These are phyloP conservation scores for Leptinotarsa lineolata DNA, from an alignment of 1,140 invertebrate species.

Conservation along the genomic window DNA sequence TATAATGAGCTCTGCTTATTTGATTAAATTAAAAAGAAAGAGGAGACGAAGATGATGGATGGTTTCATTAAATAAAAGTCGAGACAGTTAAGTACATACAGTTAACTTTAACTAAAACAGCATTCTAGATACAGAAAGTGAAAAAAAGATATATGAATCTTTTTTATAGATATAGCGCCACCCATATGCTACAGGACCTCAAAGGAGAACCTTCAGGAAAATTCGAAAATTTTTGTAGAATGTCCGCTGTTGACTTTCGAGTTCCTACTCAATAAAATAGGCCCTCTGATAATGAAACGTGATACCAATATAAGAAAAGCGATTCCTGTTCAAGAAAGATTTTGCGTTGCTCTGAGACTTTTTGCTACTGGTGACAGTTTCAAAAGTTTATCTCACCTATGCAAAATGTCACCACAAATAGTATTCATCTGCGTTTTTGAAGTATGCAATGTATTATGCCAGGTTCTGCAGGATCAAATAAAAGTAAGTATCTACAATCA, in stretches of 20 bases:
- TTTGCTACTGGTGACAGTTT: constrained; percentile 45
- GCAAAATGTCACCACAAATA: constrained; percentile 46
- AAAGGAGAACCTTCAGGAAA: constrained; percentile 42
- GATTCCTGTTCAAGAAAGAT: constrained; percentile 39
- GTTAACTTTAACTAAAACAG: constrained; percentile 31
- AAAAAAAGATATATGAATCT: constrained; percentile 35
- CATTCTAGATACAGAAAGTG: constrained; percentile 30
- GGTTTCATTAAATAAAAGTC: constrained; percentile 14
- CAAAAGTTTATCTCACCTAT: constrained; percentile 46
- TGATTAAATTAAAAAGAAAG: too few relatives aligned
- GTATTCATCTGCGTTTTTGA: constrained; percentile 41
- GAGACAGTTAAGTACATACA: constrained; percentile 16
- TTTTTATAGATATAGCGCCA: constrained; percentile 29
- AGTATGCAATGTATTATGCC: constrained; percentile 19
- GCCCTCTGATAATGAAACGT: constrained; percentile 39
- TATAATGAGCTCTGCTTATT: too few relatives aligned
- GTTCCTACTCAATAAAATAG: constrained; percentile 29
- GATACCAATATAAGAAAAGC: constrained; percentile 44
- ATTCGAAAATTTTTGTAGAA: constrained; percentile 27
- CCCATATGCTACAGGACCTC: constrained; percentile 31
- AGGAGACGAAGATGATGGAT: constrained; percentile 21
- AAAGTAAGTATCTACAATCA: constrained; percentile 13
- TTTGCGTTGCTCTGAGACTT: constrained; percentile 47
- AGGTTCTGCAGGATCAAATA: constrained; percentile 17
- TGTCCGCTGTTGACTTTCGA: constrained; percentile 29